Base-by-base conservation (phyloP, 2,113 vertebrate genomes). In the Nesoenas mayeri region DNA sequence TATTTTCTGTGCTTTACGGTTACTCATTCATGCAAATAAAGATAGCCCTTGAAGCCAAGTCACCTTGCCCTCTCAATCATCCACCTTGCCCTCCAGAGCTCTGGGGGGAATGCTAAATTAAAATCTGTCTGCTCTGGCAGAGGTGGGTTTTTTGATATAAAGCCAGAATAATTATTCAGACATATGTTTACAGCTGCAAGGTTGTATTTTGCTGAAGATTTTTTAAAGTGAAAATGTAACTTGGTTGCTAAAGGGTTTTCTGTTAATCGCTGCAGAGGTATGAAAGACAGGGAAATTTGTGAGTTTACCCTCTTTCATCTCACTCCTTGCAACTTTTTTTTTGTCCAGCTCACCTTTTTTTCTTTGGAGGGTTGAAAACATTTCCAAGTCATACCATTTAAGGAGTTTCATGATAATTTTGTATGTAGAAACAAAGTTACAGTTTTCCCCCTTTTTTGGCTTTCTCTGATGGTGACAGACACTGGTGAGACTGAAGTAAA, bases 1-100 rank as follows among this genome's bases (percentile, higher is more conserved):
- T 98, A 97, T 98, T 98, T 97, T 97, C 94, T 97, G 96, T 96
- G 97, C 98, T 98, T 98, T 97, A 97, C 97, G 85, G 98, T 98
- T 98, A 98, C 92, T 98, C 98, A 97, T 98, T 98, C 98, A 98
- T 98, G 98, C 98, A 98, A 98, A 98, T 98, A 98, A 98, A 97
- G 97, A 97, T 96, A 98, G 97, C 97, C 98, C 98, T 98, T 97
- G 97, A 97, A 98, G 98, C 97, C 97, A 97, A 97, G 97, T 97
- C 97, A 98, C 98, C 97, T 97, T 98, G 98, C 98, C 98, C 98
- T 98, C 95, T 97, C 97, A 97, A 97, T 97, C 97, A 96, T 97
- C 97, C 97, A 97, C 97, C 97, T 98, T 98, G 97, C 98, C 98
- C 97, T 98, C 97, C 97, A 97, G 97, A 98, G 98, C 97, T 98